Evolutionary conservation across 1,140 invertebrate species (phyloP).

Genomic region (Dendrolimus kikuchii): DNA sequence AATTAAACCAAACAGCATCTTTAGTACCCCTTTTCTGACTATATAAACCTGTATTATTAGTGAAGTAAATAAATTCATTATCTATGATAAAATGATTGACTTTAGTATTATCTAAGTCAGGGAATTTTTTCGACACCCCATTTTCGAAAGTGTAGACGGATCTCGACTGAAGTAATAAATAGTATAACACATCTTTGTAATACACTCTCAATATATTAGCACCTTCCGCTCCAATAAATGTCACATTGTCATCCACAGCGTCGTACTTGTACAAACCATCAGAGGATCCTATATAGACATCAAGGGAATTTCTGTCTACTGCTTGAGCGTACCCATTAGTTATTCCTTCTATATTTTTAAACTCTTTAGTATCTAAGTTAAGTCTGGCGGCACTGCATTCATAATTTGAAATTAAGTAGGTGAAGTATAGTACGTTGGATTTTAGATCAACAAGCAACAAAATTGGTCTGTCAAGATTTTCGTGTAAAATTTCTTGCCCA

Average conservation of each 20-base stretch:
- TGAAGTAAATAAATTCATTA: conserved; percentile 37
- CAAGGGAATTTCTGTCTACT: conserved; percentile 35
- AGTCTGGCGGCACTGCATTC: conserved; percentile 33
- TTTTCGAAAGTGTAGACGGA: conserved; percentile 38
- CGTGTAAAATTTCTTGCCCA: conserved; percentile 29
- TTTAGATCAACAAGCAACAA: conserved; percentile 36
- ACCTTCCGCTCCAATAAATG: conserved; percentile 22
- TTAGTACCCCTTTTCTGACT: conserved; percentile 41
- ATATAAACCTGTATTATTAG: conserved; percentile 40
- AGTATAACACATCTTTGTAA: conserved; percentile 45
- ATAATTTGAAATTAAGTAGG: conserved; percentile 36
- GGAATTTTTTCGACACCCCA: conserved; percentile 27
- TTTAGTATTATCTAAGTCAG: conserved; percentile 49
- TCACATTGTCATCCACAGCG: conserved; percentile 24
- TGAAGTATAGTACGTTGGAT: conserved; percentile 44
- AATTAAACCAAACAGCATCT: conserved; percentile 28
- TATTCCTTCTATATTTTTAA: conserved; percentile 27
- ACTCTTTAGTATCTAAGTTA: conserved; percentile 44
- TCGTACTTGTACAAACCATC: conserved; percentile 51
- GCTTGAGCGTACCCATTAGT: conserved; percentile 48
- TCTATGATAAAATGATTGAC: conserved; percentile 49
- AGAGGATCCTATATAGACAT: conserved; percentile 42
- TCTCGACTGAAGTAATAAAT: conserved; percentile 36
- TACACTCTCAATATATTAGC: conserved; percentile 43
- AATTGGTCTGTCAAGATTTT: conserved; percentile 41